Percentiles rank a stretch among this genome's conserved stretches.
Conservation (phyloP, 1,140 invertebrate species). For the Heliothis virescens region DNA sequence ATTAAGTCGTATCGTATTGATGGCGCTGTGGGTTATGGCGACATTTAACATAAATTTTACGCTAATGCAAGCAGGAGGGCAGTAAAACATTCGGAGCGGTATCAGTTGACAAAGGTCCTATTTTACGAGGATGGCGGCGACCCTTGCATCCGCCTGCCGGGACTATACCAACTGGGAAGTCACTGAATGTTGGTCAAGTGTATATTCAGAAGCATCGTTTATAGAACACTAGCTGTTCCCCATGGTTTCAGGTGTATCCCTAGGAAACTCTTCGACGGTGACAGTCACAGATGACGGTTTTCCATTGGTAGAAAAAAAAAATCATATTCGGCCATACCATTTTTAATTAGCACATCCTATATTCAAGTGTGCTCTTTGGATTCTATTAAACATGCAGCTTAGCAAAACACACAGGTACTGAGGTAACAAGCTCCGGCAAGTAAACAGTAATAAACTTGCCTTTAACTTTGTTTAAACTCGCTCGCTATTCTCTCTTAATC, state of each 20-base stretch:
- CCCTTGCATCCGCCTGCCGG: constrained; percentile 25
- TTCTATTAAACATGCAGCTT: too few relatives aligned
- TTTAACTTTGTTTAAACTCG: constrained; percentile 46
- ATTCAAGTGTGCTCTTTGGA: too few relatives aligned
- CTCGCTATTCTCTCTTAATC: constrained; percentile 44
- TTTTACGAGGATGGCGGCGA: constrained; percentile 43
- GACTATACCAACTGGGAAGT: constrained; percentile 26
- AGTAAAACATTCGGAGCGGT: constrained; percentile 56
- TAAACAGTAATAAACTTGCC: constrained; percentile 41
- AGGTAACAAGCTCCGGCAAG: constrained; percentile 16
- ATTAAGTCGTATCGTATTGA: constrained; percentile 47
- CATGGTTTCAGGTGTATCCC: neutral
- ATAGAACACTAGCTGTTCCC: neutral
- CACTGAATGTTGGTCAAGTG: constrained; percentile 15
- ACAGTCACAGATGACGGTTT: too few relatives aligned
- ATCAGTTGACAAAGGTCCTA: constrained; percentile 46
- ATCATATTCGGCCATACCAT: too few relatives aligned
- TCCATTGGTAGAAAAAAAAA: too few relatives aligned
- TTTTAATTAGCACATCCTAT: too few relatives aligned
- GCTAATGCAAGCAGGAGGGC: constrained; percentile 49
- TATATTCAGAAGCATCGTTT: neutral
- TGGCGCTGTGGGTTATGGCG: constrained; percentile 51
- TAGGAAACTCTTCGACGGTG: too few relatives aligned
- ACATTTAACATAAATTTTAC: constrained; percentile 58
- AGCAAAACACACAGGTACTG: neutral